Evolutionary conservation across 53 echinoderm and acorn worm species (phyloP).

Genomic region (Henricia sp.): DNA sequence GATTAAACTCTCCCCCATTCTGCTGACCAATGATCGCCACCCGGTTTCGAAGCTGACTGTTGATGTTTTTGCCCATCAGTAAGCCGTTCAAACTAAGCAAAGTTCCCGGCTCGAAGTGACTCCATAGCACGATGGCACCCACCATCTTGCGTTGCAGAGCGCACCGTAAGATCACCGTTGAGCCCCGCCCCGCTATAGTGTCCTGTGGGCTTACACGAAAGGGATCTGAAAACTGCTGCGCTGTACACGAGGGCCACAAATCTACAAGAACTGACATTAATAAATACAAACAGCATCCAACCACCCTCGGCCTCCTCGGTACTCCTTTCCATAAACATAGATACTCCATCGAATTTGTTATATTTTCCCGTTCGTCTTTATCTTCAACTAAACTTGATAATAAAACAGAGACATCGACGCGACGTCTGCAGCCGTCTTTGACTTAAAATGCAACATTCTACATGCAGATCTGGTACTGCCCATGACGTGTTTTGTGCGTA

Average conservation of each 20-base stretch:
- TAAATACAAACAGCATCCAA: neutral
- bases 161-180: conserved; percentile 18
- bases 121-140: conserved; percentile 7
- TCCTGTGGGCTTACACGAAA: conserved; percentile 31
- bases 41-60: conserved; percentile 12
- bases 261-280: neutral
- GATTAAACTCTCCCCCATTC: conserved; percentile 62
- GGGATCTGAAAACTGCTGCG: conserved; percentile 20
- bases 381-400: neutral
- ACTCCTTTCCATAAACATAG: neutral
- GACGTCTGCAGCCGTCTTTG: neutral
- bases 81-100: neutral
- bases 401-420: neutral
- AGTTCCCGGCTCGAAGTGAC: conserved; percentile 13
- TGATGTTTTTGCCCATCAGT: neutral
- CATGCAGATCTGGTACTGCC: too few species aligned
- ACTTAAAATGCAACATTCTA: neutral
- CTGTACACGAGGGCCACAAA: neutral
- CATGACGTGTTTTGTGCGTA: too few species aligned
- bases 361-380: neutral
- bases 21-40: conserved; percentile 40
- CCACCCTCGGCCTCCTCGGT: neutral
- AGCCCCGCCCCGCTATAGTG: conserved; percentile 3
- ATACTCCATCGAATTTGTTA: neutral
- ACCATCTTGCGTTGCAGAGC: conserved; percentile 2